Base-by-base conservation (phyloP, 2,888 invertebrate genomes). In the Stratiomys singularior region DNA sequence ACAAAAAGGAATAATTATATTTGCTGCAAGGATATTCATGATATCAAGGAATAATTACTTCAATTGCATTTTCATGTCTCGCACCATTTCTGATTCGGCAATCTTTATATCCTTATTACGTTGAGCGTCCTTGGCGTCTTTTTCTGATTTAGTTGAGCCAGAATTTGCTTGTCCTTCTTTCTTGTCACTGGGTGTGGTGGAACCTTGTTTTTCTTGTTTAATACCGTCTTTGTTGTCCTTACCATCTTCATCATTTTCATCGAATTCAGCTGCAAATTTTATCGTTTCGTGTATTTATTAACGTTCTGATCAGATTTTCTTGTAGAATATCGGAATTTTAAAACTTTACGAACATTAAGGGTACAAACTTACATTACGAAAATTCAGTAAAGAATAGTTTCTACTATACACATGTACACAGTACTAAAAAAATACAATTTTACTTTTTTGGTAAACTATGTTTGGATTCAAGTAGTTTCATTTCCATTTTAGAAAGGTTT, bases 61-160 rank as follows among this genome's bases (percentile, higher is more conserved):
- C 72, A 97, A 90, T 87, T 98, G 97, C 76, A 93, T 93, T 85
- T 95, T 95, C 80, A 98, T 90, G 85, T 98, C 97, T 25, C 87
- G 83, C 58, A 87, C 86, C 60, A 87, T 83, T 83, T 87, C 87
- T n/a, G 89, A 90, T 83, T 93, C 94, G 1, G 90, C 90, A 76
- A 89, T 89, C 85, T 92, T 91, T 3, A 90, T 88, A 79, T 92
- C 92, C 83, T 92, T 92, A 0, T 87, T 85, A 77, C 91, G 89
- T 81, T 92, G 90, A 13, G 88, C 87, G 80, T 92, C 91, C 82
- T 91, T 88, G 82, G 90, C 86, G 83, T 92, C 92, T 82, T 91
- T 91, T 82, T 91, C 91, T 18, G 88, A 86, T 83, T 91, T 91
- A 82, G 92, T 89, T 85, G 88, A 1, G 85, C 87, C 78, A 85